Evolutionary conservation across 2,113 vertebrate genomes (phyloP), one percentile per base, ranked within the genome.

Genomic region (Muscicapa adusta): DNA sequence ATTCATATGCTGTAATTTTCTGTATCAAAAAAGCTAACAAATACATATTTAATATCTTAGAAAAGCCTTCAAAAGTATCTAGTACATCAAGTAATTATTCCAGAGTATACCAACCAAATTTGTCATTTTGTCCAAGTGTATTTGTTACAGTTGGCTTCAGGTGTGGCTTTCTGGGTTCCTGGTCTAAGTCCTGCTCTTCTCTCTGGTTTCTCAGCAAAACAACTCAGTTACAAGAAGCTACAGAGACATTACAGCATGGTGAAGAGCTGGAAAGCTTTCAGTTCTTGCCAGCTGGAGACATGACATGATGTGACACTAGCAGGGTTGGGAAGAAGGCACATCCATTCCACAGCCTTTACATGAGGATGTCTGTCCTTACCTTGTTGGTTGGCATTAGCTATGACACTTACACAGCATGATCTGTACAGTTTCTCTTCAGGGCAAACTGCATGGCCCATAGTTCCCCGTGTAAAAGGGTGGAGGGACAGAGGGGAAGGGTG

Each of bases 401-500:
- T 6, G 24, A 25, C 28, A 12, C 57, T 22, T 3, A 2, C 7
- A 33, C 40, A 48, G 36, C 0, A 0, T 8, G 10, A 45, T 42
- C 86, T 38, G 73, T 56, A 1, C 42, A 29, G 2, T 42, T 74
- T n/a, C 68, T 80, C 47, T 47, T 84, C 42, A 25, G 80, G 42
- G 19, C 63, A 57, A 22, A 57, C 29, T 31, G 6, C 16, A 0
- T 8, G 12, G 24, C 56, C 42, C 43, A 13, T 26, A 51, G 58
- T 23, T 80, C 17, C 29, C 20, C 17, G 1, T 53, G 25, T 71
- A 31, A 78, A 67, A 38, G 28, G 17, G 23, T 24, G 47, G 10
- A 22, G 6, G 3, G 11, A 31, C n/a, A n/a, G n/a, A n/a, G n/a
- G 15, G 0, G 24, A 1, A 1, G 14, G 6, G 0, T 40, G 18